phyloP scores from a whole-genome alignment of 2,888 invertebrate genomes.

The Myathropa florea region DNA sequence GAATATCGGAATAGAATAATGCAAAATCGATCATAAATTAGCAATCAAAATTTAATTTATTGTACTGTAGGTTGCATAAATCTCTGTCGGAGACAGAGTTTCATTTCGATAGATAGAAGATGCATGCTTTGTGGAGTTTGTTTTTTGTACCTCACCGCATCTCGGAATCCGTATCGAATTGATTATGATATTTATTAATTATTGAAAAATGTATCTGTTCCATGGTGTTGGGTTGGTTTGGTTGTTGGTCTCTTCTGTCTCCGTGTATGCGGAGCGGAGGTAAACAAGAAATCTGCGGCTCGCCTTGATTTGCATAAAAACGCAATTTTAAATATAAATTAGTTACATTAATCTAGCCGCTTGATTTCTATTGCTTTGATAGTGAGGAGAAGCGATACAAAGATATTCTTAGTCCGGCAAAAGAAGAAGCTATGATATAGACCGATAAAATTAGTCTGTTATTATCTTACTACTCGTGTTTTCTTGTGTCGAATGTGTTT shows the following conservation, averaged over 20 bases:
- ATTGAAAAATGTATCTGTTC: conserved; percentile 63
- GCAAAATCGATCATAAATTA: conserved; percentile 67
- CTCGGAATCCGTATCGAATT: conserved; percentile 41
- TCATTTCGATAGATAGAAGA: conserved; percentile 6
- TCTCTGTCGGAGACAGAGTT: conserved; percentile 27
- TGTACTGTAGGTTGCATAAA: conserved; percentile 50
- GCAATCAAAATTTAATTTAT: conserved; percentile 66
- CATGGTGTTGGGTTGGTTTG: conserved; percentile 5
- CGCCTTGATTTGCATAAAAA: conserved; percentile 63
- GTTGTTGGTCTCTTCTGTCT: neutral
- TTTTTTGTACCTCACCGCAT: conserved; percentile 30
- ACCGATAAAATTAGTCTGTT: conserved; percentile 43
- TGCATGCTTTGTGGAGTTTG: conserved; percentile 50
- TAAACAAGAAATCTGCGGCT: conserved; percentile 40
- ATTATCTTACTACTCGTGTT: conserved; percentile 53
- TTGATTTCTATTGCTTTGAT: conserved; percentile 55
- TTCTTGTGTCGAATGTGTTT: conserved; percentile 17
- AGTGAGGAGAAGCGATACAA: conserved; percentile 16
- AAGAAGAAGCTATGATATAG: neutral
- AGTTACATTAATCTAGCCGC: conserved; percentile 65
- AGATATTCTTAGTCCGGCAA: neutral
- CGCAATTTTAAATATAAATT: conserved; percentile 63
- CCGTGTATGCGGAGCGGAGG: conserved; percentile 12
- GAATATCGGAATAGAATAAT: conserved; percentile 41
- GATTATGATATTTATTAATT: conserved; percentile 70